A percentile compares a stretch with the other conserved stretches of the same genome.
Evolutionary conservation across 2,113 vertebrate genomes (phyloP).

Genomic region (Alces alces): DNA sequence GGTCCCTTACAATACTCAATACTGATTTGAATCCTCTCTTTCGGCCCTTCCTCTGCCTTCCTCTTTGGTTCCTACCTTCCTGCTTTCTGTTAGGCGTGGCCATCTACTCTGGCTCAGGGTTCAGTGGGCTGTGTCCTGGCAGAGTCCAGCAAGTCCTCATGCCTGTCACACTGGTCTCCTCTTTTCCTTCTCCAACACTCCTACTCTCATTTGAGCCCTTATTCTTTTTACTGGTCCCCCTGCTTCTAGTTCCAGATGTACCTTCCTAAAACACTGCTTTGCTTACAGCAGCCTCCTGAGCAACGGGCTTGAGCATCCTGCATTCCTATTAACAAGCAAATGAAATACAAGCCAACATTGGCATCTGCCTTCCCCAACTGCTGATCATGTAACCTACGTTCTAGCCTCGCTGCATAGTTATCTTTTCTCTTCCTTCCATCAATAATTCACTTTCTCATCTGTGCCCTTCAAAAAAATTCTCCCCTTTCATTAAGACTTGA

Average conservation of each 20-base stretch:
- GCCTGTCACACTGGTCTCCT: background rate
- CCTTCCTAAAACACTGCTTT: background rate
- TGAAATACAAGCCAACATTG: background rate
- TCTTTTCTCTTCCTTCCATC: background rate
- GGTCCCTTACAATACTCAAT: background rate
- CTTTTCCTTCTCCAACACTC: background rate
- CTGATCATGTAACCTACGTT: background rate
- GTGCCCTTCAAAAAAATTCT: background rate
- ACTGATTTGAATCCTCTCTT: background rate
- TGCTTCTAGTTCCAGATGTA: background rate
- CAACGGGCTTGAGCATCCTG: background rate
- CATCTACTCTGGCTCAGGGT: background rate
- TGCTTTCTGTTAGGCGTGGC: background rate
- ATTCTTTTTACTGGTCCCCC: background rate
- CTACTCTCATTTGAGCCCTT: background rate
- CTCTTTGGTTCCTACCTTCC: background rate
- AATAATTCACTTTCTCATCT: background rate
- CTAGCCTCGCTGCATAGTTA: background rate
- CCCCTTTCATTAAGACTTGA: background rate
- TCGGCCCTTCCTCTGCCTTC: background rate
- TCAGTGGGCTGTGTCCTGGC: fast-evolving
- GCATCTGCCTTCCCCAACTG: background rate
- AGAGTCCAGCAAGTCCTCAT: background rate
- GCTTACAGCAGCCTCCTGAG: background rate
- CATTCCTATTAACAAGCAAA: background rate